Percentiles rank a stretch among this genome's conserved stretches.
phyloP scores from a whole-genome alignment of 2,888 invertebrate genomes.

The Corythucha ciliata region DNA sequence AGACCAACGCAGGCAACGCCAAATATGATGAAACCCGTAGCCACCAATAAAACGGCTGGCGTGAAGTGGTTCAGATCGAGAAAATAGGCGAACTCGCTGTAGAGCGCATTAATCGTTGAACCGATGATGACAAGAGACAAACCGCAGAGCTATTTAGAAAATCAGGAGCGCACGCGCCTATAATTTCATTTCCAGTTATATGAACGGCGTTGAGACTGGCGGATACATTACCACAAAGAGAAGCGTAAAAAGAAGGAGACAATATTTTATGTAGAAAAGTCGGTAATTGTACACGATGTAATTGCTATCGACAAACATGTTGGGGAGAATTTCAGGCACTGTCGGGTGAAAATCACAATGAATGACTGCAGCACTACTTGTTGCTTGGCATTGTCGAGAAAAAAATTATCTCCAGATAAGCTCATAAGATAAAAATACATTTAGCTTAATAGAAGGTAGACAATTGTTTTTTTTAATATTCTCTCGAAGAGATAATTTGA shows the following conservation, averaged over 20 bases:
- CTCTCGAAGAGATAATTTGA: too few relatives aligned
- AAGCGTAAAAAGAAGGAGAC: slow-evolving; percentile 33
- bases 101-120: slow-evolving; percentile 30
- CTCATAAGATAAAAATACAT: too few relatives aligned
- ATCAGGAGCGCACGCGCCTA: background rate
- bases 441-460: too few relatives aligned
- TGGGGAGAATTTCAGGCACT: too few relatives aligned
- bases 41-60: slow-evolving; percentile 32
- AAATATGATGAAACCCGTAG: slow-evolving; percentile 37
- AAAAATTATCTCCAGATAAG: too few relatives aligned
- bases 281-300: too few relatives aligned
- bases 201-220: too few relatives aligned
- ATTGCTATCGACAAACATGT: too few relatives aligned
- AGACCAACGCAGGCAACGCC: slow-evolving; percentile 44
- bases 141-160: slow-evolving; percentile 28
- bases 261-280: slow-evolving; percentile 28
- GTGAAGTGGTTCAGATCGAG: slow-evolving; percentile 30
- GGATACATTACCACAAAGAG: slow-evolving; percentile 31
- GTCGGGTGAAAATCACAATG: too few relatives aligned
- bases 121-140: slow-evolving; percentile 32
- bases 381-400: too few relatives aligned
- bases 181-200: background rate
- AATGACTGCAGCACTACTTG: too few relatives aligned
- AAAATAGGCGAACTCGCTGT: slow-evolving; percentile 30
- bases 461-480: too few relatives aligned